Base-by-base conservation (phyloP, 2,113 vertebrate species). In the Pteruthius melanotis region DNA sequence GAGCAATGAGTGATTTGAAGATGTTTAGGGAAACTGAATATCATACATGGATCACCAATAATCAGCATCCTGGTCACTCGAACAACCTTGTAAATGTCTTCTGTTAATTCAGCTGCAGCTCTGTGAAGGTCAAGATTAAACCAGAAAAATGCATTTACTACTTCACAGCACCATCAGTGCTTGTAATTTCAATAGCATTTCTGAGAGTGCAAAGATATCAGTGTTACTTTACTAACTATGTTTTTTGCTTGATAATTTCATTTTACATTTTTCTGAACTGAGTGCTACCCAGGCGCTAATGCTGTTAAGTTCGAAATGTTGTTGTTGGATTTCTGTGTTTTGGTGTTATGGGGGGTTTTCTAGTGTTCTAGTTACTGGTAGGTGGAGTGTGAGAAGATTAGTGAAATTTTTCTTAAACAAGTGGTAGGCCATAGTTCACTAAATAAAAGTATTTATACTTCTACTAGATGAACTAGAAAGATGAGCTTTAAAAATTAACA, bases 311-410 rank as follows among this genome's bases (percentile, higher is more conserved):
- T 23, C 45, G 16, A 35, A 59, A 50, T 3, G 13, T 76, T 59
- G 2, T 23, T 49, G 7, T 24, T 60, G 23, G 4, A 6, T 8
- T 18, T 84, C 39, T 13, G 17, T 30, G 17, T 60, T 64, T 81
- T 52, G n/a, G 7, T 26, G 2, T 26, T 52, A 3, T 27, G 9
- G 0, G 1, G 0, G 1, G 8, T 64, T 56, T 39, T 42, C 35
- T 45, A 18, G 16, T 22, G 10, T 39, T 77, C 10, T 44, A 65
- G 11, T 26, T 54, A 52, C 8, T 33, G 12, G 4, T 52, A 60
- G 4, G 4, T 49, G 15, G 22, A 71, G 13, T 42, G 15, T 21
- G 15, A 87, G 27, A 40, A 59, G 20, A 23, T 23, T 31, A 33
- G 6, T 16, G 17, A 84, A 45, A 3, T 50, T 75, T 89, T 91